Base-by-base conservation (phyloP, 2,113 vertebrate genomes). In the Ptychochromis oligacanthus region DNA sequence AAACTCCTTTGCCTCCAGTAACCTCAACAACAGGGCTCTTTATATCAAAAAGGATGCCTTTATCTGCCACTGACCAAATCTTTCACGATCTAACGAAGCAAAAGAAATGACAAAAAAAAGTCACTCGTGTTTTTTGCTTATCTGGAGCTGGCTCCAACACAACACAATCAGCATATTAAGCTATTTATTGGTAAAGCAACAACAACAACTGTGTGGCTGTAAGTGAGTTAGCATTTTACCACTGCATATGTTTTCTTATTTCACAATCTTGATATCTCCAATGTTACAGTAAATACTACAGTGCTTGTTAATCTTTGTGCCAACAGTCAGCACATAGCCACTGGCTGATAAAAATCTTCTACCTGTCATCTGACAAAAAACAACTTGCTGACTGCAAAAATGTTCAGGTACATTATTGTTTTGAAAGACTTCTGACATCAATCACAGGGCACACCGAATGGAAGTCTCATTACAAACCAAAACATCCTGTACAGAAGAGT, bases 21-120 rank as follows among this genome's bases (percentile, higher is more conserved):
- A 75, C 61, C 54, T 83, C 74, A 61, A 5, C 61, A 75, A 43
- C 59, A 60, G 15, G 11, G 75, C 62, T 60, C 77, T 65, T 67
- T 15, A 49, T 13, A 20, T 3, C 15, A 36, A 24, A 54, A 60
- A 40, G 17, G n/a, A 13, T 43, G 13, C 26, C 52, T 34, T 79
- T 57, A 78, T 46, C 9, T 77, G 24, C 24, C 56, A 8, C 62
- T 43, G 36, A 58, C 17, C 43, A 49, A 79, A 70, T 22, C 9
- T n/a, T 20, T 13, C 5, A 34, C 7, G 26, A 14, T 74, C 52
- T 52, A 8, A 75, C 64, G 59, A 65, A 40, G 14, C 31, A 77
- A 24, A 36, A 7, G 2, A 20, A 52, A 49, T n/a, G 64, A 18
- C 4, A 46, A 52, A 43, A 43, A 52, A 49, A 52, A 52, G 28